Percentiles rank a stretch among this genome's conserved stretches.
These are phyloP conservation scores for Scyliorhinus canicula DNA, from an alignment of 2,797 vertebrate genomes.

Conservation along the genomic window DNA sequence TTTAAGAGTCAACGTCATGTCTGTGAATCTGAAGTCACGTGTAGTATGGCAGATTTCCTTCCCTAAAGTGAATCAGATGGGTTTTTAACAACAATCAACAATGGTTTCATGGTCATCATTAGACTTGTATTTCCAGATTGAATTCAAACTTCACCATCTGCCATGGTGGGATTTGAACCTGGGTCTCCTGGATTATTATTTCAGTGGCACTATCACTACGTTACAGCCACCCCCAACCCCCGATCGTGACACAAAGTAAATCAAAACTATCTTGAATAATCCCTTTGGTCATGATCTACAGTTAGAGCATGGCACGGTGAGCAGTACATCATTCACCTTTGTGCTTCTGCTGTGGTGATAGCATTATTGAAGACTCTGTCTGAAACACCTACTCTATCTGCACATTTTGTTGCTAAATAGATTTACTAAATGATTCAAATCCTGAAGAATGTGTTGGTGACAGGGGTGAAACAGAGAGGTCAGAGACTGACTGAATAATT, in stretches of 20 bases:
- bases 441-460: not conserved
- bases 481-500: not conserved
- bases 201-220: not conserved
- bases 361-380: not conserved
- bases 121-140: too few species aligned
- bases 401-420: constrained; percentile 4
- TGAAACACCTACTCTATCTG: not conserved
- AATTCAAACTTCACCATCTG: too few species aligned
- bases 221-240: too few species aligned
- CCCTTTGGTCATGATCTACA: not conserved
- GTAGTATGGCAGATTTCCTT: too few species aligned
- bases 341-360: not conserved
- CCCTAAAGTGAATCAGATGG: too few species aligned
- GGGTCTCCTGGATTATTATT: not conserved
- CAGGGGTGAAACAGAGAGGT: not conserved
- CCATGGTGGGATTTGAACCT: too few species aligned
- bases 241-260: too few species aligned
- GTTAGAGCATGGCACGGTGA: too few species aligned
- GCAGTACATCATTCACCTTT: not conserved
- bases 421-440: constrained; percentile 13
- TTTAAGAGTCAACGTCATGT: too few species aligned
- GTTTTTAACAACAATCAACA: too few species aligned
- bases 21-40: too few species aligned
- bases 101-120: too few species aligned
- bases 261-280: not conserved